Evolutionary conservation across 2,888 invertebrate species (phyloP), one percentile per base, ranked within the genome.

Genomic region (Mythimna albipuncta): DNA sequence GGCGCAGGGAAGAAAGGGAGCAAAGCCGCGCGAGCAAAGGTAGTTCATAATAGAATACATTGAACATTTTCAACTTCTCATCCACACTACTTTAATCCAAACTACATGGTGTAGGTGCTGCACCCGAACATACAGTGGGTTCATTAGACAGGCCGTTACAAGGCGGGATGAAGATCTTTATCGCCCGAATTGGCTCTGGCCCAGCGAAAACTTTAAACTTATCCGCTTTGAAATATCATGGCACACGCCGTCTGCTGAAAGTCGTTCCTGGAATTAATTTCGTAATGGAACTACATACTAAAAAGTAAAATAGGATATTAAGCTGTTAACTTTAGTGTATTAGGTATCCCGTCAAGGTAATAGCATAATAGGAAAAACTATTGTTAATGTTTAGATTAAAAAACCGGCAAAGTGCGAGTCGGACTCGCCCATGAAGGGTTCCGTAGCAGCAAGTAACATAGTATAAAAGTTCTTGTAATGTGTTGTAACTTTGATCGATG

Each of bases 171-270:
- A 79, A 72, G 82, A 88, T 85, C 85, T 88, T 87, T 89, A 88
- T 92, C 90, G 82, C 83, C 78, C 77, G 75, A 84, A 85, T 90
- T 93, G 92, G 93, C 93, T 79, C 71, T 63, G 82, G 83, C 83
- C 91, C 94, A 94, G 87, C 78, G 70, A 82, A 88, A 92, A 92
- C 87, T 92, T 92, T 82, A 88, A 92, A 92, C 87, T 92, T 92
- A 92, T 89, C 90, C 91, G 89, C 90, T 92, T 91, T 89, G 88
- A 91, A 89, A 91, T 91, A 91, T 89, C 90, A 91, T 90, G 89
- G 89, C 89, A 86, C 86, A 86, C 86, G 86, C 83, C 81, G 83
- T 85, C 85, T 83, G 76, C 85, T 83, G 75, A 82, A 85, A 79
- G 83, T 77, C 81, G 63, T 67, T 85, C 66, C 73, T 83, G 70